Evolutionary conservation across 2,113 vertebrate genomes (phyloP), one percentile per base, ranked within the genome.

Genomic region (Hymenochirus boettgeri): DNA sequence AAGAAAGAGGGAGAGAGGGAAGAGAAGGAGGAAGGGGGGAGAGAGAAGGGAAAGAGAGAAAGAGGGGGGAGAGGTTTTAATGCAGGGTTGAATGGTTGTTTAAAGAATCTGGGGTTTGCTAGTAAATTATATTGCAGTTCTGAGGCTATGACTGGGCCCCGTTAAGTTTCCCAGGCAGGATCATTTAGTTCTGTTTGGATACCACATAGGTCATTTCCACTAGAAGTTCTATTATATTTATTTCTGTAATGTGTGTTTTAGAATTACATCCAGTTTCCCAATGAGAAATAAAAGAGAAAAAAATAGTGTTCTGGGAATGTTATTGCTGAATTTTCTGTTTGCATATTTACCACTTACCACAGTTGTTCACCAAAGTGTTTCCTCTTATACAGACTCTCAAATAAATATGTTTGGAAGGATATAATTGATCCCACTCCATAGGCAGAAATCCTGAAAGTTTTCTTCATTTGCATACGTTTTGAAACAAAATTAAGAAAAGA

Each of bases 351-450:
- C 39, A 42, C 39, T 42, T 42, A 42, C 39, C 13, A 11, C n/a
- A 17, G 11, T 42, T n/a, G 39, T 42, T 42, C 39, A 42, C 39
- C 15, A 42, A 42, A 42, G 39, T 42, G 39, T 42, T 42, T 42
- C 9, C 39, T 42, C 39, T 42, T n/a, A n/a, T 42, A 17, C 17
- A 42, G 39, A 42, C 39, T 42, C 39, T 42, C 39, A 42, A 15
- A 42, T 42, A 42, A 42, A 42, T 42, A 42, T 42, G 39, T 42
- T 42, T 42, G 39, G 39, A 42, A 42, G 39, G 15, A 42, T 42
- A 42, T 42, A 42, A 42, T 42, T 42, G 39, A 15, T 42, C 6
- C 39, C 39, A n/a, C 39, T 42, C 39, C 39, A 42, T 42, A 42
- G 39, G 39, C 11, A 42, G 39, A 6, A 17, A 42, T 42, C n/a